Base-by-base conservation (phyloP, 2,113 vertebrate species). In the Mystacornis crossleyi region DNA sequence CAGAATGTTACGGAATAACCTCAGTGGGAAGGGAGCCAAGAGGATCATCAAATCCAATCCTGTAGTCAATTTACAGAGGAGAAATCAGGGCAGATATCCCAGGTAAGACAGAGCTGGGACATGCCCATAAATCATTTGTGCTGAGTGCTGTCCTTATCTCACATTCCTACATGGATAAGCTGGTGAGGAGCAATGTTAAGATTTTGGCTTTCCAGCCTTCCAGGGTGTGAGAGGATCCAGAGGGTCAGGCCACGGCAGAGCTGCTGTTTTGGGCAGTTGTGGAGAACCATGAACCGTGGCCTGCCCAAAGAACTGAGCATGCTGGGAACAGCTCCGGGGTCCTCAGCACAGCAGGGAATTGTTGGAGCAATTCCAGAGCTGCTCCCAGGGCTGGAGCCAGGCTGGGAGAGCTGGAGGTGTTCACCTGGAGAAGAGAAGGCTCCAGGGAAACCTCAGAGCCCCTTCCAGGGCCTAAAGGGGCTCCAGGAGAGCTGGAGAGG, bases 1-100 rank as follows among this genome's bases (percentile, higher is more conserved):
- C 0, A 25, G 72, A 20, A 43, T 0, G 0, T 17, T 24, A 20
- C 1, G 31, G 75, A 48, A 65, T 12, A 4, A 9, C 17, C 31
- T 51, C 36, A 51, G 53, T 0, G 20, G 33, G 53, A 51, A 64
- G 14, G 25, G 26, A 71, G 34, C 45, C 36, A 33, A 2, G 1
- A 36, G 36, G n/a, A 38, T 3, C 43, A 43, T 2, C 26, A 33
- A 57, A 36, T 2, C 51, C 43, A 42, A 9, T 2, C 21, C 50
- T 50, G 17, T 29, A 55, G 43, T 3, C 29, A 38, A 3, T 5
- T 25, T 2, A 10, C 10, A 36, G 25, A 81, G 26, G 15, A 48
- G 34, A 40, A 55, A 50, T 14, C 28, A 17, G 66, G 18, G 60
- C 24, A 43, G 12, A 43, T 6, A 34, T 4, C 10, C 58, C 10